Evolutionary conservation across 1,140 invertebrate genomes (phyloP).

Genomic region (Trypoxylus dichotomus): DNA sequence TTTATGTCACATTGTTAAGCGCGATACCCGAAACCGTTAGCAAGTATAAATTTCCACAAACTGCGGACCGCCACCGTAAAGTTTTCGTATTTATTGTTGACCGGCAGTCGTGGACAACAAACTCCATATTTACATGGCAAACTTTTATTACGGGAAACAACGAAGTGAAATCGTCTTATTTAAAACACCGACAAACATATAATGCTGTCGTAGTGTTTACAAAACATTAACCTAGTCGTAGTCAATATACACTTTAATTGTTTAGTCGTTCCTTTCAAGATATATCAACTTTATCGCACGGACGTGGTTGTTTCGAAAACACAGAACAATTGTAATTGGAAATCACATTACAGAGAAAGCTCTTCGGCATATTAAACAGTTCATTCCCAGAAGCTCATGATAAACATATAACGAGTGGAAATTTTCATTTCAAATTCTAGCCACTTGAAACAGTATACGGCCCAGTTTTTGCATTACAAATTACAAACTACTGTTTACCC

Average conservation of each 20-base stretch:
- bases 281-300: not conserved
- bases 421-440: no score
- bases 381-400: no score
- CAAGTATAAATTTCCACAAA: slow-evolving; percentile 23
- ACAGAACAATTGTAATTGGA: not conserved
- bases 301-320: not conserved
- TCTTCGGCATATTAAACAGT: no score
- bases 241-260: not conserved
- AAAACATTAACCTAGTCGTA: not conserved
- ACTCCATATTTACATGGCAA: slow-evolving; percentile 18
- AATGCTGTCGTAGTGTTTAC: slow-evolving; percentile 12
- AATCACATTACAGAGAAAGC: not conserved
- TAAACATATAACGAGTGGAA: no score
- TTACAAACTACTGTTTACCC: no score
- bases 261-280: not conserved
- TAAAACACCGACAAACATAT: slow-evolving; percentile 13
- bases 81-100: slow-evolving; percentile 19
- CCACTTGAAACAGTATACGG: no score
- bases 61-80: slow-evolving; percentile 11
- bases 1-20: slow-evolving; percentile 24
- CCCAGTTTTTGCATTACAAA: no score
- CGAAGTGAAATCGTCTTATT: not conserved
- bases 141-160: slow-evolving; percentile 24
- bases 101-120: slow-evolving; percentile 19
- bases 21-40: slow-evolving; percentile 22